These are phyloP conservation scores for Ectropis grisescens DNA, from an alignment of 1,140 invertebrate genomes.

Conservation along the genomic window DNA sequence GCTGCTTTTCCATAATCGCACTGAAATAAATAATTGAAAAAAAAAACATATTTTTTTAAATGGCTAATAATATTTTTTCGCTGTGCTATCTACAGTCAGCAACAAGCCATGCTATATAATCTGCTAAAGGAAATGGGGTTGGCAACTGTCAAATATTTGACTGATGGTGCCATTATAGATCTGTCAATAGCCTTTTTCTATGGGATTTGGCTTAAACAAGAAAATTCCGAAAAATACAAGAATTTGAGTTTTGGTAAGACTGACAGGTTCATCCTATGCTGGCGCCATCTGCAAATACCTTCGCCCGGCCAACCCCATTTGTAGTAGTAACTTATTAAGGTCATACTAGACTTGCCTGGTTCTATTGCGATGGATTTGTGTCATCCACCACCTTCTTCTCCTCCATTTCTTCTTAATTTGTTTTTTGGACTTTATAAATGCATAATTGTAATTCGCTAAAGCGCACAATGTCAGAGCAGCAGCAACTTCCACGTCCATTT, in stretches of 20 bases:
- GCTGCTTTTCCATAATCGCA: constrained; percentile 5
- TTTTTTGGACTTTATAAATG: constrained; percentile 6
- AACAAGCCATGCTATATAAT: no score
- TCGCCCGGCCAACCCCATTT: neutral
- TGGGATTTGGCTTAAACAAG: no score
- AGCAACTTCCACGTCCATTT: constrained; percentile 6
- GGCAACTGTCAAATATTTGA: neutral
- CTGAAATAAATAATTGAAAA: no score
- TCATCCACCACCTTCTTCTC: constrained; percentile 1
- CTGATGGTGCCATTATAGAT: no score
- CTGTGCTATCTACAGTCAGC: no score
- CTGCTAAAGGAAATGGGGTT: no score
- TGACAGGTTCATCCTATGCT: no score
- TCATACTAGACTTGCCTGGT: neutral
- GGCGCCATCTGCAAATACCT: neutral
- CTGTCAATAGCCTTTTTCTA: no score
- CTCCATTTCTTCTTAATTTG: constrained; percentile 6
- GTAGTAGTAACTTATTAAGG: neutral
- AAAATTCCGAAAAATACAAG: no score
- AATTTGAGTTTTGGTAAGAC: no score
- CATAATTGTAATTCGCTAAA: constrained; percentile 10
- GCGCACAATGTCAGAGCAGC: constrained; percentile 7
- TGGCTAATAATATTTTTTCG: neutral
- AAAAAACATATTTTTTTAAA: neutral
- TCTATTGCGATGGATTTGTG: constrained; percentile 4